These are phyloP conservation scores for Garrulus glandarius DNA, from an alignment of 2,797 vertebrate species.

Conservation along the genomic window DNA sequence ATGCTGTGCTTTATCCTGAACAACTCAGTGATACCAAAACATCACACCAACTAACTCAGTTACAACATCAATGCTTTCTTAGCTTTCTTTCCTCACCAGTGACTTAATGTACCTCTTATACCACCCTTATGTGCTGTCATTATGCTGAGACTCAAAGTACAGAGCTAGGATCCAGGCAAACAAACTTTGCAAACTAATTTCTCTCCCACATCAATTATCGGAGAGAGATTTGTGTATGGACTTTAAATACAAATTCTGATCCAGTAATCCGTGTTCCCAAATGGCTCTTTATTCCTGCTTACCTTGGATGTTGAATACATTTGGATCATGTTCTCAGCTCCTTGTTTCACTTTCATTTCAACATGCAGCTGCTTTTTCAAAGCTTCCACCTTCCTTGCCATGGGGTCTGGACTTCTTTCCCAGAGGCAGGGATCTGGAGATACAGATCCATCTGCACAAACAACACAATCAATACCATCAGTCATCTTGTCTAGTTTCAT, in stretches of 20 bases:
- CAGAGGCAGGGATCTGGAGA: slow-evolving; percentile 77
- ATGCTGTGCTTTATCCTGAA: neutral
- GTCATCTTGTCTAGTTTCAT: neutral
- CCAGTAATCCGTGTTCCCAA: neutral
- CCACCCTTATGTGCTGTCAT: neutral
- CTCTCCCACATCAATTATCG: neutral
- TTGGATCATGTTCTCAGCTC: slow-evolving; percentile 93
- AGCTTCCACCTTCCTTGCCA: slow-evolving; percentile 78
- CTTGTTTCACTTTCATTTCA: slow-evolving; percentile 93
- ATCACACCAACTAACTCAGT: neutral
- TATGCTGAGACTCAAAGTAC: neutral
- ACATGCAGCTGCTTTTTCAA: slow-evolving; percentile 91
- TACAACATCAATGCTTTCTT: neutral
- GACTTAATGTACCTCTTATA: neutral
- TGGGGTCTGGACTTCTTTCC: slow-evolving; percentile 78
- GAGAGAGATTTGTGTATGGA: neutral
- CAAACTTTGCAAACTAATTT: neutral
- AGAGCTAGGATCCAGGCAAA: neutral
- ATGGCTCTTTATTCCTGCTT: neutral
- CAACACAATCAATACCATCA: neutral
- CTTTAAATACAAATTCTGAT: neutral
- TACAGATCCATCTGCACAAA: slow-evolving; percentile 61
- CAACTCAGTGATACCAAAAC: neutral
- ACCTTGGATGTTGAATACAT: slow-evolving; percentile 89
- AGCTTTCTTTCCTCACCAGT: neutral